Evolutionary conservation across 1,140 invertebrate genomes (phyloP), one percentile per base, ranked within the genome.

Genomic region (Plutomurus gul): DNA sequence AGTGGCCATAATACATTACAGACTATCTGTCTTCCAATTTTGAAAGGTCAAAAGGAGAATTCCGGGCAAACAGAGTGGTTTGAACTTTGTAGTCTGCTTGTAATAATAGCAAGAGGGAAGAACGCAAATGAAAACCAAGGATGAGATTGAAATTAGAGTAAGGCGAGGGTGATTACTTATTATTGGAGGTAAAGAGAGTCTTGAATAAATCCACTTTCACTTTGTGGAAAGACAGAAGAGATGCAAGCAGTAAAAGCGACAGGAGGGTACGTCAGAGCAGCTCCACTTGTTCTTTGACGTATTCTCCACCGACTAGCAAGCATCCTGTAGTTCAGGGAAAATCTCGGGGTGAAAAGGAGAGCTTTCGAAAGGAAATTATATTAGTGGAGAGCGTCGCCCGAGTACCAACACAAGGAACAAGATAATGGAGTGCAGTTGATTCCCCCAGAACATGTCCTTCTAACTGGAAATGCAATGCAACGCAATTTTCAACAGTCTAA

Each of bases 121-220:
- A 60, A n/a, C n/a, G 25, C 2, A 56, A 13, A 27, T 8, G 30
- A 36, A 30, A n/a, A n/a, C n/a, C n/a, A n/a, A 27, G 27, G 27
- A 33, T 25, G 36, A 65, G 27, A 65, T 65, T 65, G 56, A 65
- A 65, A 65, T 65, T 25, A 65, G 36, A 65, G 30, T 65, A 65
- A 65, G 36, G 27, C 56, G 56, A 30, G 13, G n/a, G 56, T 27
- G 56, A 65, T 65, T n/a, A 11, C n/a, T n/a, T 27, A 30, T 65
- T 16, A 65, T 65, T 65, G 36, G 22, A n/a, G 56, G 36, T 25
- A 65, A 65, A 65, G 56, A 30, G 25, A 65, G 25, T 27, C 27
- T 33, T 65, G 56, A 25, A 65, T 65, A 65, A 65, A 65, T 65
- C 56, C 36, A 25, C 30, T 30, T 65, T 27, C 56, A 65, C 56